Conservation (phyloP, 2,888 invertebrate genomes). For the Pyrrhosoma nymphula region DNA sequence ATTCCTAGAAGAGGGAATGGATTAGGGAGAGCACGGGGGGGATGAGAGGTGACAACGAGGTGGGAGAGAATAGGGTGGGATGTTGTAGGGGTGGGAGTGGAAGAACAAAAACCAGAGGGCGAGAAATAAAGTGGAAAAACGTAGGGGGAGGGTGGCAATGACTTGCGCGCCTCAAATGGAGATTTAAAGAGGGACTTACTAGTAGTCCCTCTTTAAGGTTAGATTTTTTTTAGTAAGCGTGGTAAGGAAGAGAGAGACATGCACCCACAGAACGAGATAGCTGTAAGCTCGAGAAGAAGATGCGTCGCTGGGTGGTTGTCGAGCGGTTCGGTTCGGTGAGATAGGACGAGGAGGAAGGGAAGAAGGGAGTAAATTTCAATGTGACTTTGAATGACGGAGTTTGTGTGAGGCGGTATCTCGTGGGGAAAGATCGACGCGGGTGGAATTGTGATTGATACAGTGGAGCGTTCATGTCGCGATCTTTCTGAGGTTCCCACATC, state of each 20-base stretch:
- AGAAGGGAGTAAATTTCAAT: not conserved
- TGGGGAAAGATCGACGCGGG: not conserved
- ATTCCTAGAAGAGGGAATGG: not conserved
- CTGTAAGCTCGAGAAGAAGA: not conserved
- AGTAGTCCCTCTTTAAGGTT: no score
- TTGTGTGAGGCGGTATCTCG: not conserved
- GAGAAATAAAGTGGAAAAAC: not conserved
- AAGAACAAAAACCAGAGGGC: not conserved
- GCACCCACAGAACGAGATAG: not conserved
- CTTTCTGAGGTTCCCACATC: not conserved
- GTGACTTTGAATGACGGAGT: not conserved
- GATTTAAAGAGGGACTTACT: slow-evolving; percentile 60
- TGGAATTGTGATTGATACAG: not conserved
- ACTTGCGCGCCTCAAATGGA: slow-evolving; percentile 15
- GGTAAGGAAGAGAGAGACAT: not conserved
- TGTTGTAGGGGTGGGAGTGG: not conserved
- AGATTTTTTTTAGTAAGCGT: no score
- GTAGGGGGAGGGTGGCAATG: not conserved
- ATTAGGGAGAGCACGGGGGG: not conserved
- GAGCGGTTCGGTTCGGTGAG: not conserved
- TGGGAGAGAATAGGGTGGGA: not conserved
- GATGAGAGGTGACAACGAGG: not conserved
- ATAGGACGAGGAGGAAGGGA: not conserved
- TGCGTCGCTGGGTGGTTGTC: not conserved
- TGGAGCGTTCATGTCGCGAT: not conserved